Base-by-base conservation (phyloP, 2,888 invertebrate species). In the Cerastis rubricosa region DNA sequence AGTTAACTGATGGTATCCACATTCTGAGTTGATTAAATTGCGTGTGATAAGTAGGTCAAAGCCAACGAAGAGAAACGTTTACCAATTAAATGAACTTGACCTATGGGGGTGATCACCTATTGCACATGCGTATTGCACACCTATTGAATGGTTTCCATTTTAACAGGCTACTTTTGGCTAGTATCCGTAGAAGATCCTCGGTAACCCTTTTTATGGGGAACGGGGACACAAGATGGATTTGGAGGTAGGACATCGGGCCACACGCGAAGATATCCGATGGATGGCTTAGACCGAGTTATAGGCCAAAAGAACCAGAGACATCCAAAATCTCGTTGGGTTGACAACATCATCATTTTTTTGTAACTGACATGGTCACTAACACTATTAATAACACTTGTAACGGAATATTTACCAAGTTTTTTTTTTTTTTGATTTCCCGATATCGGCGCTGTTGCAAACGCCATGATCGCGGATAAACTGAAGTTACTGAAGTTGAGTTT, bases 31-130 rank as follows among this genome's bases (percentile, higher is more conserved):
- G 1, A 64, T 54, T 45, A 59, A 54, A 49, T 29, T 54, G 71
- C 64, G 45, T 78, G 68, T 54, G 14, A 17, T 68, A 84, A 49
- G 84, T 81, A 51, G 84, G 84, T 81, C 80, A 84, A 84, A 81
- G 84, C 35, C 80, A 51, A 19, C 51, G 25, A 25, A 78, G 29
- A 71, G 22, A 40, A 25, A 66, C 35, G 6, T 68, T 84, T 71
- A 71, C 68, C 54, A 84, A 68, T 65, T 66, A 57, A 61, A 66
- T 78, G 69, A 80, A 78, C 84, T 81, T 81, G 84, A 81, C 71
- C 80, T 81, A 72, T 79, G 40, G 25, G 68, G 54, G 64, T 69
- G 57, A 61, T 66, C 59, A 65, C 69, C 82, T 78, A 78, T 83
- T 83, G 70, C 83, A 77, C 49, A 51, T 65, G 77, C 51, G n/a